Percentiles rank a stretch among this genome's conserved stretches.
These are phyloP conservation scores for Pachyseris speciosa DNA, from an alignment of 64 coral and sea anemone genomes.

Conservation along the genomic window DNA sequence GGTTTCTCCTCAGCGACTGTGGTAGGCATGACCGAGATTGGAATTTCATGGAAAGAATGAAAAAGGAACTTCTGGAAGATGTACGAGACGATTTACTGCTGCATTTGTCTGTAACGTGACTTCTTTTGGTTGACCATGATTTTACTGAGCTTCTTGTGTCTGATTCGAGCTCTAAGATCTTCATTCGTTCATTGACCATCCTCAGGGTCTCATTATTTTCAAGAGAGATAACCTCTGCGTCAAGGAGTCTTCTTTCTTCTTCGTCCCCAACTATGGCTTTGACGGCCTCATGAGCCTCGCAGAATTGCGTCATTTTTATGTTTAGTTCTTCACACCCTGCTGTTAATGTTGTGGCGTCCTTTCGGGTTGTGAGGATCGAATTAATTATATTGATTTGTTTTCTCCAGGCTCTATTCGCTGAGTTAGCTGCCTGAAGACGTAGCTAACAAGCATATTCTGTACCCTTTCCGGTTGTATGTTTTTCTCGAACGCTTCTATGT, in stretches of 20 bases:
- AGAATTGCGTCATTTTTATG: not conserved
- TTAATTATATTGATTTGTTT: not conserved
- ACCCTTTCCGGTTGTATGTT: not conserved
- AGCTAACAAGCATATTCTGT: not conserved
- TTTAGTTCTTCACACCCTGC: not conserved
- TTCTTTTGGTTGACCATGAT: constrained; percentile 1
- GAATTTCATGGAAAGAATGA: too few relatives aligned
- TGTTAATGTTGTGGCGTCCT: not conserved
- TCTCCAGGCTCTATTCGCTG: not conserved
- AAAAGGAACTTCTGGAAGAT: not conserved
- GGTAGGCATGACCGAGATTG: too few relatives aligned
- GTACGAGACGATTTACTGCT: not conserved
- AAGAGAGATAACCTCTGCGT: not conserved
- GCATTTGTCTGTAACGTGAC: not conserved
- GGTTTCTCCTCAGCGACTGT: too few relatives aligned
- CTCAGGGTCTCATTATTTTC: not conserved
- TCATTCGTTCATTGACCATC: not conserved
- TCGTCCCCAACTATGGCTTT: not conserved
- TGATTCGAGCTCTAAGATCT: not conserved
- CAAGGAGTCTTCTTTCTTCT: not conserved
- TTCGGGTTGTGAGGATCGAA: not conserved
- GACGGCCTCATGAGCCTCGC: not conserved
- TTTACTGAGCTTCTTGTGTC: not conserved
- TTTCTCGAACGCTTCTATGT: not conserved
- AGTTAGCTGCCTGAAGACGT: not conserved